phyloP scores from a whole-genome alignment of 2,888 invertebrate species.

The Mantis religiosa region DNA sequence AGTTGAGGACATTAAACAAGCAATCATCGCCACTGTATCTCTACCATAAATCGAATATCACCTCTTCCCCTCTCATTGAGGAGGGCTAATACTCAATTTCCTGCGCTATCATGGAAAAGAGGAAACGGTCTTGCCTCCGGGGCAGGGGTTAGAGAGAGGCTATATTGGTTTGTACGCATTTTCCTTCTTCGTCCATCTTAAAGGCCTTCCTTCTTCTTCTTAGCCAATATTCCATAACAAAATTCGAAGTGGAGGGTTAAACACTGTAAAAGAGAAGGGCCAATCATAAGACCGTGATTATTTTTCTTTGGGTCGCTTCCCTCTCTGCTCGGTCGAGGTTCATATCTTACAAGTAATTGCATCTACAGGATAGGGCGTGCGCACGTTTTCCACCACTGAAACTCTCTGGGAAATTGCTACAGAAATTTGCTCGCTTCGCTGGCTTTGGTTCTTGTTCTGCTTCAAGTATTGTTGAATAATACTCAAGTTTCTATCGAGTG shows the following conservation, averaged over 20 bases:
- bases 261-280: background rate
- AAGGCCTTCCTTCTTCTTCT: background rate
- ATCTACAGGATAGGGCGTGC: background rate
- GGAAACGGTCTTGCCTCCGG: background rate
- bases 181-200: background rate
- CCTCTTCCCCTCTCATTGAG: background rate
- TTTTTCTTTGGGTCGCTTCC: background rate
- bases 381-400: background rate
- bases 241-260: background rate
- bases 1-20: background rate
- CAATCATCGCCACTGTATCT: background rate
- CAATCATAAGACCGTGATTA: background rate
- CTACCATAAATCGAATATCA: background rate
- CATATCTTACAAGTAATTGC: background rate
- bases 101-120: background rate
- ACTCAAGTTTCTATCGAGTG: too few relatives aligned
- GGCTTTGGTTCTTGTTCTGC: background rate
- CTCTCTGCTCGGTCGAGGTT: background rate
- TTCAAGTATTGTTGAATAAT: background rate
- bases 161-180: background rate
- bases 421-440: background rate
- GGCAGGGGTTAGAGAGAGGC: background rate
- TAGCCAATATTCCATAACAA: background rate
- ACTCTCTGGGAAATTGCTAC: background rate
- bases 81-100: background rate